Evolutionary conservation across 2,888 invertebrate species (phyloP), one percentile per base, ranked within the genome.

Genomic region (Standfussiana lucernea): DNA sequence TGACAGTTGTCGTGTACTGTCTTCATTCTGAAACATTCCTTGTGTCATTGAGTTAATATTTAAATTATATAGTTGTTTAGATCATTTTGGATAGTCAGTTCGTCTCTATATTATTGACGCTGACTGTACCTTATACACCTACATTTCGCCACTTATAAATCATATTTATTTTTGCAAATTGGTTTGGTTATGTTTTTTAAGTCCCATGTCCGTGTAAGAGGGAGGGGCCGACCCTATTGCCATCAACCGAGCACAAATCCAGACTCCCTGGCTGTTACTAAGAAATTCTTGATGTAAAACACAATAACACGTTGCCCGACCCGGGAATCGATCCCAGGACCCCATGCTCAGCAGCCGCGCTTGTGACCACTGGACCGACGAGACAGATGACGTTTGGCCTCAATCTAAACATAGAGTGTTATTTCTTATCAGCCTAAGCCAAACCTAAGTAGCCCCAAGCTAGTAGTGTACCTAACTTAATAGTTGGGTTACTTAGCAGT

Each of bases 401-500:
- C 24, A 76, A 67, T 37, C 5, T 37, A 47, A n/a, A 71, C 18
- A 42, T 15, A 56, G n/a, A 13, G 18, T 45, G 2, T 35, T 11
- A 67, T 21, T 40, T 47, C 32, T 47, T 28, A 70, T 24, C 15
- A 40, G 42, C 6, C 35, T 28, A 72, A 47, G 24, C 35, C 11
- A 40, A 76, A 64, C 47, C 53, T 68, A 78, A 68, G 64, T 78
- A n/a, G 53, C 59, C 50, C 28, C 24, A 66, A 71, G 70, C 50
- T 28, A 53, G 32, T 47, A 65, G 37, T 77, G 47, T 45, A 47
- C 47, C 24, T 69, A 75, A 75, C 70, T 53, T 75, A 70, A 83
- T 84, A 71, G 45, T 64, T 37, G 53, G 40, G 53, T 62, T 66
- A 79, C 73, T 79, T 78, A 59, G 53, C 45, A 68, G 78, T 62